Conservation (phyloP, 1,140 invertebrate species). For the Zeugodacus cucurbitae region DNA sequence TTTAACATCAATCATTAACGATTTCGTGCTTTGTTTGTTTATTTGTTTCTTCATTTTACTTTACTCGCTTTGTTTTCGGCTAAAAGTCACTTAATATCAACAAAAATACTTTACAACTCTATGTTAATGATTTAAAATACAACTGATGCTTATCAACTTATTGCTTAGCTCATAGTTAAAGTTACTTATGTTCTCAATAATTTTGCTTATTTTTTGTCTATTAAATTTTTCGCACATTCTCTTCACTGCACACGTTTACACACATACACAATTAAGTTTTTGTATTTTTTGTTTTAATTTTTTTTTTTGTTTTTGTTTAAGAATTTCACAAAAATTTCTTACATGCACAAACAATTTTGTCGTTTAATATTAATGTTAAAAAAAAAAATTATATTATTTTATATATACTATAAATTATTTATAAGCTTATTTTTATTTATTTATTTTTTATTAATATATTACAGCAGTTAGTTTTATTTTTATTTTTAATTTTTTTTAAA, state of each 20-base stretch:
- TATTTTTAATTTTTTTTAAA: neutral
- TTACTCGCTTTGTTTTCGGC: neutral
- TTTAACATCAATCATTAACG: constrained; percentile 3
- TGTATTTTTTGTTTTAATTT: neutral
- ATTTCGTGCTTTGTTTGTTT: constrained; percentile 45
- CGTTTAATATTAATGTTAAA: neutral
- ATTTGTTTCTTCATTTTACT: constrained; percentile 34
- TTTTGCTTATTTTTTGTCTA: constrained; percentile 5
- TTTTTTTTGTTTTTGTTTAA: neutral
- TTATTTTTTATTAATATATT: neutral
- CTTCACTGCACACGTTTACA: constrained; percentile 49
- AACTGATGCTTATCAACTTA: neutral
- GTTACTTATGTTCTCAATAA: neutral
- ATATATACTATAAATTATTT: neutral
- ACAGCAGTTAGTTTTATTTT: neutral
- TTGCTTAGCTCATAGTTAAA: neutral
- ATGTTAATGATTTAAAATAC: constrained; percentile 23
- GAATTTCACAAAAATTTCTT: constrained; percentile 8
- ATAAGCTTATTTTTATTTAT: neutral
- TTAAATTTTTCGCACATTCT: constrained; percentile 44
- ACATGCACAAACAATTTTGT: constrained; percentile 5
- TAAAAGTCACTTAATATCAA: constrained; percentile 34
- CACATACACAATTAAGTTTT: constrained; percentile 49
- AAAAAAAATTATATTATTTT: neutral
- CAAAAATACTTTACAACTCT: constrained; percentile 33